Percentiles rank a stretch among this genome's conserved stretches.
Conservation (phyloP, 2,797 vertebrate genomes). For the Scolopax bukidnonensis region DNA sequence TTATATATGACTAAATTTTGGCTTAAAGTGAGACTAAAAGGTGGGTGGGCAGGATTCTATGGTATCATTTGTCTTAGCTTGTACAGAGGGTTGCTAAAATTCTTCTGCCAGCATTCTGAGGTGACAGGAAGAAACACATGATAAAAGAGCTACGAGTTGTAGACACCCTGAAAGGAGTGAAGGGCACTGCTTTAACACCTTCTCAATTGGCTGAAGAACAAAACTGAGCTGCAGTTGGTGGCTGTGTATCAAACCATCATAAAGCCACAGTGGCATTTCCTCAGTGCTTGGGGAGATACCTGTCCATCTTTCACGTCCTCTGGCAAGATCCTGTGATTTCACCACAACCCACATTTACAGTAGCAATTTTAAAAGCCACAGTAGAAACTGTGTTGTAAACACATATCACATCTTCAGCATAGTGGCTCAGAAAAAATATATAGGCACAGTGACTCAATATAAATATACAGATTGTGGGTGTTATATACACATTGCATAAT, state of each 20-base stretch:
- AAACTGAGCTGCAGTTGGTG: background rate
- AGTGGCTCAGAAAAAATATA: background rate
- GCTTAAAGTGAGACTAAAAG: background rate
- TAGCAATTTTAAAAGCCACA: background rate
- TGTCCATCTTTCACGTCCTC: background rate
- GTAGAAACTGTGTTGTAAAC: background rate
- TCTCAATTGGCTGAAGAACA: background rate
- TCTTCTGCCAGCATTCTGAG: background rate
- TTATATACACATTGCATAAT: constrained; percentile 54
- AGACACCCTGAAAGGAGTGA: background rate
- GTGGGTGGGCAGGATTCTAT: background rate
- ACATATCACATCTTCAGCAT: background rate
- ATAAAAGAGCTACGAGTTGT: background rate
- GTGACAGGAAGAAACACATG: background rate
- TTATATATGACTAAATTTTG: background rate
- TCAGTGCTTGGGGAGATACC: background rate
- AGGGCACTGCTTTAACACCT: background rate
- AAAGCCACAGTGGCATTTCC: background rate
- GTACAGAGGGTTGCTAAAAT: background rate
- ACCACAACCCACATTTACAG: constrained; percentile 8
- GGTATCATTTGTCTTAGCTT: background rate
- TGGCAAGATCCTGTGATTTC: background rate
- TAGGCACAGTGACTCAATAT: background rate
- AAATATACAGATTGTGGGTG: background rate
- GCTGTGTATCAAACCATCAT: background rate